Conservation (phyloP, 2,113 vertebrate genomes). For the Carettochelys insculpta region DNA sequence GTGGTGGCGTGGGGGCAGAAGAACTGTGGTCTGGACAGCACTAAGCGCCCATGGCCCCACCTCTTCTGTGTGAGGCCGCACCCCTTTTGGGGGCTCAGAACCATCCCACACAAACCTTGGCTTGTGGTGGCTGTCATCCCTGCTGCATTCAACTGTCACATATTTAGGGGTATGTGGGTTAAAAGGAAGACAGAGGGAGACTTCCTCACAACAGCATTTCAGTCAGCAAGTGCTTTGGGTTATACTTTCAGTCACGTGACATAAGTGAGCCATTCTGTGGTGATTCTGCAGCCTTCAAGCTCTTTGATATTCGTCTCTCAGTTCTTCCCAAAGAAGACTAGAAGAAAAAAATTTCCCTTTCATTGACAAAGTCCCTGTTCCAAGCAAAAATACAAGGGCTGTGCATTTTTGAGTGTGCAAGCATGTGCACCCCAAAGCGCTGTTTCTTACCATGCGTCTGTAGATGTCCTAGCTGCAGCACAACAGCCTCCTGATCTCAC, state of each 20-base stretch:
- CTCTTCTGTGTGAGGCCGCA: too few species aligned
- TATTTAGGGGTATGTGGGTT: not conserved
- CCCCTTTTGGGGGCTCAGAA: too few species aligned
- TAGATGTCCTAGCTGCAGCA: not conserved
- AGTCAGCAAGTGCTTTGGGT: not conserved
- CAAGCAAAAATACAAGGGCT: not conserved
- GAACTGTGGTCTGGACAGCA: too few species aligned
- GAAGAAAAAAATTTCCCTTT: not conserved
- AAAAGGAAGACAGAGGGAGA: not conserved
- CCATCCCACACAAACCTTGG: too few species aligned
- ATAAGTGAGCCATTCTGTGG: not conserved
- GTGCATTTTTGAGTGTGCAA: too few species aligned
- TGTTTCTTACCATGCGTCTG: not conserved
- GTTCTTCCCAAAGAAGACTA: not conserved
- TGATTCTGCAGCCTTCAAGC: not conserved
- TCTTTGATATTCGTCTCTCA: not conserved
- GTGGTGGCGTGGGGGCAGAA: too few species aligned
- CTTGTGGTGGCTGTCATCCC: too few species aligned
- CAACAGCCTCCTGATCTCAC: not conserved
- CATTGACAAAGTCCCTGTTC: not conserved
- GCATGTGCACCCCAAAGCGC: not conserved
- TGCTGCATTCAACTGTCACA: not conserved
- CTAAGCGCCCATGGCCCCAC: too few species aligned
- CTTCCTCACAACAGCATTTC: not conserved
- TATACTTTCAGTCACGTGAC: not conserved